Evolutionary conservation across 1,140 invertebrate genomes (phyloP), one percentile per base, ranked within the genome.

Genomic region (Vanessa tameamea): DNA sequence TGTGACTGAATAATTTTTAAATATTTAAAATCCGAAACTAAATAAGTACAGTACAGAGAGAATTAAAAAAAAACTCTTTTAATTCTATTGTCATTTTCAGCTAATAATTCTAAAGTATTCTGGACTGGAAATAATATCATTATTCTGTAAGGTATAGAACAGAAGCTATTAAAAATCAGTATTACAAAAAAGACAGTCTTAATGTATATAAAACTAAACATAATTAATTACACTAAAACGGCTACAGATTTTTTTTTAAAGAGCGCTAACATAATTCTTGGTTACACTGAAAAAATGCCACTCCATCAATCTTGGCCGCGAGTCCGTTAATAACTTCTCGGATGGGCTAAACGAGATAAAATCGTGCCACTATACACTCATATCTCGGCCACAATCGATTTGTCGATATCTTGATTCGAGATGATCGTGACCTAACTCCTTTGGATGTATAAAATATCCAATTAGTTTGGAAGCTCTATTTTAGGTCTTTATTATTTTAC

Each of bases 351-450:
- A 80, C 76, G 75, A 69, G 82, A 87, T 85, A 83, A 83, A 78
- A 85, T 87, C 84, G 72, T 78, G 26, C 26, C 26, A 31, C 82
- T 84, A 79, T 73, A 78, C 72, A 73, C 72, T 80, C 20, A 57
- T 86, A 88, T 88, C 84, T 66, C 64, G 64, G 76, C 57, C 79
- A 82, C 78, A 64, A 89, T 87, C 86, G 78, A 78, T 79, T 81
- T 75, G 66, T 77, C 75, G 77, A 84, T 87, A 86, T 87, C 85
- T 81, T 64, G 78, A 78, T 83, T 80, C 64, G 37, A 74, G 51
- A 66, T 43, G 61, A 78, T 76, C 82, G 77, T 79, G 76, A 80
- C 78, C 72, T 55, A 72, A 77, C 73, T 78, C 57, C 66, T 70
- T 61, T 55, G 66, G 72, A 47, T 69, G 26, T 76, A 69, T 77